Percentiles rank a stretch among this genome's conserved stretches.
These are phyloP conservation scores for Papilio glaucus DNA, from an alignment of 1,140 invertebrate genomes.

Conservation along the genomic window DNA sequence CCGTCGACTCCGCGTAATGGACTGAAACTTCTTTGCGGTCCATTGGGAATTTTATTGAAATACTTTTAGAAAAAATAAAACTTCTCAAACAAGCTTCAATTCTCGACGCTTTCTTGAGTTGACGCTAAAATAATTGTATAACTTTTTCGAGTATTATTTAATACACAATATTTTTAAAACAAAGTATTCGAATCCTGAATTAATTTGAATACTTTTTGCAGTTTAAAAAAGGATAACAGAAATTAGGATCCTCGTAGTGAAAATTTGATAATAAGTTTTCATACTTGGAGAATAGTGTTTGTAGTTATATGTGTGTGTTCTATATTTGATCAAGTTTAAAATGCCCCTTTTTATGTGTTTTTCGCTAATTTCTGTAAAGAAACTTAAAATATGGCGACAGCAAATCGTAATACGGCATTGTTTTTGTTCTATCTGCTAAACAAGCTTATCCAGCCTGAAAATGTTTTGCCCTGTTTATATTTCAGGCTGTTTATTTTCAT, in stretches of 20 bases:
- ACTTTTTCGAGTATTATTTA: background rate
- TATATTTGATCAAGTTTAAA: too few species aligned
- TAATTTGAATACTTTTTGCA: background rate
- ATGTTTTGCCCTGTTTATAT: too few species aligned
- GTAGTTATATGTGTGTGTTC: too few species aligned
- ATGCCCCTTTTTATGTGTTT: too few species aligned
- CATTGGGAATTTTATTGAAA: conserved; percentile 76
- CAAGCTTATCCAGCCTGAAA: too few species aligned
- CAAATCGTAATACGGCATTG: too few species aligned
- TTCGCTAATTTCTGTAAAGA: too few species aligned
- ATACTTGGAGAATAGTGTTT: too few species aligned
- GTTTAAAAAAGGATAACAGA: background rate
- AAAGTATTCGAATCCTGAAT: background rate
- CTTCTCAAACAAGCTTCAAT: conserved; percentile 15
- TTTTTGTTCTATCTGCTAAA: too few species aligned
- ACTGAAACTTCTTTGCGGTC: conserved; percentile 75
- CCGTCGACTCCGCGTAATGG: conserved; percentile 55
- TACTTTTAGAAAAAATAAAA: conserved; percentile 50
- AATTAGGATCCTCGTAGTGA: background rate
- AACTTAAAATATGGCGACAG: too few species aligned
- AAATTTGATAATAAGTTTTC: too few species aligned
- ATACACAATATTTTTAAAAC: background rate
- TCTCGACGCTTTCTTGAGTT: conserved; percentile 4
- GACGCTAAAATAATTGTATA: conserved; percentile 9
- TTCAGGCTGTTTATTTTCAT: too few species aligned